These are phyloP conservation scores for Sicus ferrugineus DNA, from an alignment of 2,888 invertebrate genomes.

Conservation along the genomic window DNA sequence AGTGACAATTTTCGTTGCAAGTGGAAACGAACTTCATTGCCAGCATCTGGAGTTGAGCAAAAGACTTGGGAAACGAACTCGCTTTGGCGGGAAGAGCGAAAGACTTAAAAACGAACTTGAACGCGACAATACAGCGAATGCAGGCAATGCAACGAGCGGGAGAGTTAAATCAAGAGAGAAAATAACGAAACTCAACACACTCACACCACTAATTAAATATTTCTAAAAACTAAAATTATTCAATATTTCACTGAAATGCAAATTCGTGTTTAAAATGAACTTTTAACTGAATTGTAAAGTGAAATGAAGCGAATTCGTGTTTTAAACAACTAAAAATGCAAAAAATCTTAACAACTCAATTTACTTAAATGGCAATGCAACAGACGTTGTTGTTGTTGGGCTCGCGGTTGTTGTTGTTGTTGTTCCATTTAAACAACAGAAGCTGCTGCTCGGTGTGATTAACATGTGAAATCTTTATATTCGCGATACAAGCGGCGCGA, in stretches of 20 bases:
- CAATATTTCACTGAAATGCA: not conserved
- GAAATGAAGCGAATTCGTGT: no score
- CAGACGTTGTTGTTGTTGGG: not conserved
- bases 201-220: not conserved
- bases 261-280: not conserved
- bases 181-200: not conserved
- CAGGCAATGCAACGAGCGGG: not conserved
- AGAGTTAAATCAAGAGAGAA: not conserved
- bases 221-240: not conserved
- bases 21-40: not conserved
- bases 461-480: no score
- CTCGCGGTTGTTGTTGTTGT: not conserved
- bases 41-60: not conserved
- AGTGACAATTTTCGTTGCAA: not conserved
- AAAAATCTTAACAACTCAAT: slow-evolving; percentile 19
- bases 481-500: no score
- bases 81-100: not conserved
- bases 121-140: not conserved
- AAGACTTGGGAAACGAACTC: slow-evolving; percentile 20
- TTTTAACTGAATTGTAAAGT: not conserved
- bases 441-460: slow-evolving; percentile 2
- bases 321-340: not conserved
- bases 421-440: not conserved
- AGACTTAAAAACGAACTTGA: not conserved
- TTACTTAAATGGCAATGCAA: not conserved